Percentiles rank a stretch among this genome's conserved stretches.
phyloP scores from a whole-genome alignment of 2,797 vertebrate genomes.

The Hypotaenidia okinawae region DNA sequence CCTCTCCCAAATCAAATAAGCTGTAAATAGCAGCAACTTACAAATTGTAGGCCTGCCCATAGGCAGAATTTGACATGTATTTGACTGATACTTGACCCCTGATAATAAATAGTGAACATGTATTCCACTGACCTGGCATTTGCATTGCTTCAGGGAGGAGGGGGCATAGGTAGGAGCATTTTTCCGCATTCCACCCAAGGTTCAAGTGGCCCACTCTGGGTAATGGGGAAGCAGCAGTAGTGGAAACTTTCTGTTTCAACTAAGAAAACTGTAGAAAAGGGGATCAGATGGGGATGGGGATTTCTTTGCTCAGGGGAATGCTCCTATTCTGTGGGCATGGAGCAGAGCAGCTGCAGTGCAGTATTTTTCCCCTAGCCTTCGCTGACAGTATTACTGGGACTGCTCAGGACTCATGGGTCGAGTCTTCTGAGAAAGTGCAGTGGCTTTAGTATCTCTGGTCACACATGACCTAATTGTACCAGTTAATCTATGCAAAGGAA shows the following conservation, averaged over 20 bases:
- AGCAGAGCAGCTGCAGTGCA: neutral
- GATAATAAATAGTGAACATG: neutral
- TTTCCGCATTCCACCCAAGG: neutral
- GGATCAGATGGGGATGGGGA: neutral
- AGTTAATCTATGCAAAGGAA: neutral
- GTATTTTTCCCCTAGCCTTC: neutral
- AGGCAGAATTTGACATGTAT: neutral
- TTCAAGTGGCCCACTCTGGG: neutral
- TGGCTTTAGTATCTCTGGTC: neutral
- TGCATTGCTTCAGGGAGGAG: neutral
- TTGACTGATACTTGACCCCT: neutral
- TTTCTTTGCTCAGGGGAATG: neutral
- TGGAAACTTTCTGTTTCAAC: neutral
- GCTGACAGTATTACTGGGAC: neutral
- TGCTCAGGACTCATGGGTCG: neutral
- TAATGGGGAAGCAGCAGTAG: neutral
- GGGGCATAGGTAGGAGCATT: neutral
- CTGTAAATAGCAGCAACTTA: neutral
- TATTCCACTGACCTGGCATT: neutral
- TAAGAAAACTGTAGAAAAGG: neutral
- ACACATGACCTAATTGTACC: neutral
- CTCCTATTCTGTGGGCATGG: neutral
- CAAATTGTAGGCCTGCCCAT: neutral
- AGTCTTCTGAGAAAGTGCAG: neutral
- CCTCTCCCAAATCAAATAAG: neutral